A percentile compares a stretch with the other conserved stretches of the same genome.
Conservation (phyloP, 2,888 invertebrate species). For the Halictus ligatus region DNA sequence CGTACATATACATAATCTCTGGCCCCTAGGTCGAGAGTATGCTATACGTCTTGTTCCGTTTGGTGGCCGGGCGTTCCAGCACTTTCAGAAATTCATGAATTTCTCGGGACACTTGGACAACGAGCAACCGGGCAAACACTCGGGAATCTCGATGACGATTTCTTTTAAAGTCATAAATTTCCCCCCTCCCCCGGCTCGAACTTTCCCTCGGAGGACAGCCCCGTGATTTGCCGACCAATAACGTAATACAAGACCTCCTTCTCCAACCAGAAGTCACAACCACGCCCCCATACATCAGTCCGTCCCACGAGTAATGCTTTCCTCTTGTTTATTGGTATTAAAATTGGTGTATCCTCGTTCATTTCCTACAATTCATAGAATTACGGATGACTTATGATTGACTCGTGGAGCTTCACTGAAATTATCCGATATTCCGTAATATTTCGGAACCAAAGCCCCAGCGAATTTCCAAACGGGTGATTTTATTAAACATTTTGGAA, state of each 20-base stretch:
- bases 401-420: too few relatives aligned
- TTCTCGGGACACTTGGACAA: neutral
- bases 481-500: too few relatives aligned
- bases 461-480: too few relatives aligned
- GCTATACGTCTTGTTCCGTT: neutral
- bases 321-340: neutral
- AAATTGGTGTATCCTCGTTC: too few relatives aligned
- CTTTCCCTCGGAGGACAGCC: neutral
- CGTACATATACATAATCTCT: neutral
- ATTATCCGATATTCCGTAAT: too few relatives aligned
- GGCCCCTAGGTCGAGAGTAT: neutral
- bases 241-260: neutral
- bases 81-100: slow-evolving; percentile 7
- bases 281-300: neutral
- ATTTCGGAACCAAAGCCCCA: too few relatives aligned
- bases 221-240: slow-evolving; percentile 7
- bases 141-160: neutral
- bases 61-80: neutral
- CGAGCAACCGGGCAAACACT: slow-evolving; percentile 11
- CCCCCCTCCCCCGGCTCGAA: neutral
- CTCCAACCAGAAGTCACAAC: neutral
- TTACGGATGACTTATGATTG: too few relatives aligned
- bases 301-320: neutral
- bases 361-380: too few relatives aligned
- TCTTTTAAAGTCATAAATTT: neutral